A percentile compares a stretch with the other conserved stretches of the same genome.
phyloP scores from a whole-genome alignment of 2,113 vertebrate species.

The Nymphicus hollandicus region DNA sequence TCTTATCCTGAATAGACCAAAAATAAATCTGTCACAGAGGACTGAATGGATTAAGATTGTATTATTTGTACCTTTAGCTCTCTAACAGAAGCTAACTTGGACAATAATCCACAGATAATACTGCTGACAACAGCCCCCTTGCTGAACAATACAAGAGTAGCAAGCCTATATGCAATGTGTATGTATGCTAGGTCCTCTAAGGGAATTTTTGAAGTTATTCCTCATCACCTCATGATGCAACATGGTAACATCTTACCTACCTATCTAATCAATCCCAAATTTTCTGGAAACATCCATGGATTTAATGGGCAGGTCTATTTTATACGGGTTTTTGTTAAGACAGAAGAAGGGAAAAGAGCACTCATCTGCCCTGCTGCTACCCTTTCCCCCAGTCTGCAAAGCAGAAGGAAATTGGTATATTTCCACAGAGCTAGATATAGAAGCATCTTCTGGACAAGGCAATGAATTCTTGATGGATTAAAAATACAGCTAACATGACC shows the following conservation, averaged over 20 bases:
- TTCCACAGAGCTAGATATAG: neutral
- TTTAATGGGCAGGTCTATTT: neutral
- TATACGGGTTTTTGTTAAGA: neutral
- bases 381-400: neutral
- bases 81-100: neutral
- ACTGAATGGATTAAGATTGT: neutral
- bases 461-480: neutral
- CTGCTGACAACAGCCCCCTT: neutral
- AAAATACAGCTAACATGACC: neutral
- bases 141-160: neutral
- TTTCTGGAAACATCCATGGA: neutral
- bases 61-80: neutral
- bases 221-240: neutral
- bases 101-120: neutral
- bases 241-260: neutral
- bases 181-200: neutral
- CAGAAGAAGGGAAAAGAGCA: neutral
- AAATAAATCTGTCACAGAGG: neutral
- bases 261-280: neutral
- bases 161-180: neutral
- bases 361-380: neutral
- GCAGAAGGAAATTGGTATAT: neutral
- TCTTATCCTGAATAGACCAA: slow-evolving; percentile 85
- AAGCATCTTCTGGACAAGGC: neutral
- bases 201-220: neutral